These are phyloP conservation scores for Garrulus glandarius DNA, from an alignment of 2,797 vertebrate genomes.

Conservation along the genomic window DNA sequence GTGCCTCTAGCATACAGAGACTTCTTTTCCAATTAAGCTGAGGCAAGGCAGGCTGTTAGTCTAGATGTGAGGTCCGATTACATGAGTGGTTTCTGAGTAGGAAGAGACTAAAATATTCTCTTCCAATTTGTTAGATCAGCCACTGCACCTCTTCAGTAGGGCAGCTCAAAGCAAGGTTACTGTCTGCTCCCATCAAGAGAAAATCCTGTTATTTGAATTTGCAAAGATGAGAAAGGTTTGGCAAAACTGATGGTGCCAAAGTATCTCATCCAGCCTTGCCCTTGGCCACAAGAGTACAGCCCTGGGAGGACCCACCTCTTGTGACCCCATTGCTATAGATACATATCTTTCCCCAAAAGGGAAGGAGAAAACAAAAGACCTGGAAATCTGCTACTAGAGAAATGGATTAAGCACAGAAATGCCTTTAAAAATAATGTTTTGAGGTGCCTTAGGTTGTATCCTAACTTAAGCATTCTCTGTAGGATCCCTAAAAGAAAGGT, in stretches of 20 bases:
- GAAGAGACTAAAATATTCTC: background rate
- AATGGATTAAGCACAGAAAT: background rate
- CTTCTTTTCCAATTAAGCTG: background rate
- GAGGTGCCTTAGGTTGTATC: background rate
- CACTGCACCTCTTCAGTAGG: background rate
- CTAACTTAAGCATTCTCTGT: fast-evolving
- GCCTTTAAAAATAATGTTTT: background rate
- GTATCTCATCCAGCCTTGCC: background rate
- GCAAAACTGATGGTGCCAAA: background rate
- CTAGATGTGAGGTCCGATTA: background rate
- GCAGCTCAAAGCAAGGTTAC: background rate
- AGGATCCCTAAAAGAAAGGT: background rate
- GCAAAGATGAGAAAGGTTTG: background rate
- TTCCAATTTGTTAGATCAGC: background rate
- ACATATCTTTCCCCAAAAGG: background rate
- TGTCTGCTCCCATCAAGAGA: background rate
- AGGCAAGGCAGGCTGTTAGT: background rate
- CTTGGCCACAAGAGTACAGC: background rate
- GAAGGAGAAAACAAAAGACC: background rate
- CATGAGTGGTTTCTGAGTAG: background rate
- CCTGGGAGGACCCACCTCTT: background rate
- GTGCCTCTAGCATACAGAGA: background rate
- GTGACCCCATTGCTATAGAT: background rate
- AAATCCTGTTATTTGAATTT: background rate
- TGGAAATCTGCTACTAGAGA: background rate